Conservation (phyloP, 2,888 invertebrate species). For the Pyrochroa serraticornis region DNA sequence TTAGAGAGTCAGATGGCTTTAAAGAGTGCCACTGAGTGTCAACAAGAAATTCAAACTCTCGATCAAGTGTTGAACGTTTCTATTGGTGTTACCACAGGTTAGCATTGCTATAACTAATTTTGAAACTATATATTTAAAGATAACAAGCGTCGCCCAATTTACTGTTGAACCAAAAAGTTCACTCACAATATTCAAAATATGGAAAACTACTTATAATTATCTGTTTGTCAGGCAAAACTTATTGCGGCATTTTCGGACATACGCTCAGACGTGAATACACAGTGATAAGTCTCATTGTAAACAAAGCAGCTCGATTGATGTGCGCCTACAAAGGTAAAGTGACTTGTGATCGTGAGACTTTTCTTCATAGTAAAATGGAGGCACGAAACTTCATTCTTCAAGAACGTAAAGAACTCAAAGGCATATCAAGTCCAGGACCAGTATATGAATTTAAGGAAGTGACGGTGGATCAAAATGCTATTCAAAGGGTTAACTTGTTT, state of each 20-base stretch:
- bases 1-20: slow-evolving; percentile 71
- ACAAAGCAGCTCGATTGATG: slow-evolving; percentile 69
- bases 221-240: slow-evolving; percentile 42
- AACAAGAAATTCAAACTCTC: slow-evolving; percentile 57
- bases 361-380: slow-evolving; percentile 68
- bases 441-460: slow-evolving; percentile 66
- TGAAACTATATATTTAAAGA: too few relatives aligned
- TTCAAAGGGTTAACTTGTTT: slow-evolving; percentile 30
- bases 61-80: slow-evolving; percentile 63
- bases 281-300: slow-evolving; percentile 66
- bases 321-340: slow-evolving; percentile 27
- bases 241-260: slow-evolving; percentile 71
- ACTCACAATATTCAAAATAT: too few relatives aligned
- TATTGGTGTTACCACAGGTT: slow-evolving; percentile 72
- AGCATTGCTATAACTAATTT: too few relatives aligned
- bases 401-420: slow-evolving; percentile 64
- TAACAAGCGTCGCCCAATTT: too few relatives aligned
- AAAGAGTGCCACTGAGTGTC: slow-evolving; percentile 65
- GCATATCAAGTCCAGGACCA: slow-evolving; percentile 67
- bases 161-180: too few relatives aligned
- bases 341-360: slow-evolving; percentile 68
- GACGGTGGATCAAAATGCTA: neutral
- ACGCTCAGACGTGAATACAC: slow-evolving; percentile 61
- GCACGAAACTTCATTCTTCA: slow-evolving; percentile 65
- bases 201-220: too few relatives aligned